Percentiles rank a stretch among this genome's conserved stretches.
Conservation (phyloP, 2,113 vertebrate genomes). For the Ploceus nigricollis region DNA sequence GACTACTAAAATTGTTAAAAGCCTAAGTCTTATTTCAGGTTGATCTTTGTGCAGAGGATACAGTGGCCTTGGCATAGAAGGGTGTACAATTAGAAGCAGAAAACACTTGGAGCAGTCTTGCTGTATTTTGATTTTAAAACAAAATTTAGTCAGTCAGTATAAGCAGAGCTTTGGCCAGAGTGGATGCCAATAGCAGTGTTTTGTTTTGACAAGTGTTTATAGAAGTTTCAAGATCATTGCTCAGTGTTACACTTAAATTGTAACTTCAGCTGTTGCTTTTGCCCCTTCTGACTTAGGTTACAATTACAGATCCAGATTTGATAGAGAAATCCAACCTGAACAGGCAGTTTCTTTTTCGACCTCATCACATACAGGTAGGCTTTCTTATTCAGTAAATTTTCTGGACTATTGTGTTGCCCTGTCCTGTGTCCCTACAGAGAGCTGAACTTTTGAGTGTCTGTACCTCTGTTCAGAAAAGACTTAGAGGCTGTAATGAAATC, state of each 20-base stretch:
- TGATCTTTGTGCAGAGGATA: neutral
- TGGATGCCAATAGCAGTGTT: neutral
- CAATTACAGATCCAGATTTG: conserved; percentile 95
- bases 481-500: neutral
- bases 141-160: neutral
- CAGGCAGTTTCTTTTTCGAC: conserved; percentile 96
- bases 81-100: neutral
- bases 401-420: neutral
- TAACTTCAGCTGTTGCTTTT: conserved; percentile 40
- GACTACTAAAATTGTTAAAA: neutral
- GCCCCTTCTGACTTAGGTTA: conserved; percentile 77
- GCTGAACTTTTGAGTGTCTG: neutral
- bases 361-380: conserved; percentile 93
- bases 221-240: neutral
- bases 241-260: neutral
- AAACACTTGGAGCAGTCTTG: neutral
- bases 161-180: neutral
- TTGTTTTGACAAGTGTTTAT: neutral
- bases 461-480: neutral
- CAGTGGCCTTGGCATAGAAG: neutral
- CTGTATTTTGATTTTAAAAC: neutral
- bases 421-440: neutral
- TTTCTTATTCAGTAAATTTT: neutral
- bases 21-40: neutral
- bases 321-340: conserved; percentile 99